These are phyloP conservation scores for Solea solea DNA, from an alignment of 2,113 vertebrate genomes.

Conservation along the genomic window DNA sequence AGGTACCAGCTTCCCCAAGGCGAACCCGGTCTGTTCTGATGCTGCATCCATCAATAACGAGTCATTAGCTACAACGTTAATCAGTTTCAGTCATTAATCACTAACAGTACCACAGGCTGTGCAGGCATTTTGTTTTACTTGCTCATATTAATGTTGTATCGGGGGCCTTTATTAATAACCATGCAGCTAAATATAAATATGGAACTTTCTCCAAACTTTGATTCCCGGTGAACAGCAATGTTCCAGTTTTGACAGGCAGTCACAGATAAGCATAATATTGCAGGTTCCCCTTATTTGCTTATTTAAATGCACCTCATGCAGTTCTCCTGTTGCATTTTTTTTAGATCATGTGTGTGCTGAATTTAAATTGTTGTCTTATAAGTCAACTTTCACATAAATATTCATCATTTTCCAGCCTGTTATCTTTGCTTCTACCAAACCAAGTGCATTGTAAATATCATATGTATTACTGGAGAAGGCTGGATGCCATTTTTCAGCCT, in stretches of 20 bases:
- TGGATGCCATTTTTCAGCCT: no score
- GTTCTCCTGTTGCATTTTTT: no score
- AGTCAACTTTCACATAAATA: neutral
- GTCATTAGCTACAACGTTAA: constrained; percentile 34
- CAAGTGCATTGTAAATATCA: neutral
- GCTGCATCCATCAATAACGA: constrained; percentile 39
- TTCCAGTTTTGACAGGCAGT: no score
- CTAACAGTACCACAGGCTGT: neutral
- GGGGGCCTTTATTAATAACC: constrained; percentile 10
- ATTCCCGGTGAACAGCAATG: neutral
- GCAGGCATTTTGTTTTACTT: constrained; percentile 28
- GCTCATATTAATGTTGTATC: constrained; percentile 9
- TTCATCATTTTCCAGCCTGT: neutral
- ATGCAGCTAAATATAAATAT: constrained; percentile 26
- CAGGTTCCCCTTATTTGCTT: no score
- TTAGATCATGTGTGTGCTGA: no score
- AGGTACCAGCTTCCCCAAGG: constrained; percentile 11
- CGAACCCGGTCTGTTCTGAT: constrained; percentile 5
- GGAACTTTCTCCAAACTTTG: constrained; percentile 26
- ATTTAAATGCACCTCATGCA: no score
- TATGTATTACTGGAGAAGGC: no score
- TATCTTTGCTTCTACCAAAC: neutral
- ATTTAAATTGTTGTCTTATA: no score
- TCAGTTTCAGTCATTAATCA: constrained; percentile 41
- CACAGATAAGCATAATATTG: no score